Conservation (phyloP, 2,888 invertebrate genomes). For the Leptinotarsa rubiginosa region DNA sequence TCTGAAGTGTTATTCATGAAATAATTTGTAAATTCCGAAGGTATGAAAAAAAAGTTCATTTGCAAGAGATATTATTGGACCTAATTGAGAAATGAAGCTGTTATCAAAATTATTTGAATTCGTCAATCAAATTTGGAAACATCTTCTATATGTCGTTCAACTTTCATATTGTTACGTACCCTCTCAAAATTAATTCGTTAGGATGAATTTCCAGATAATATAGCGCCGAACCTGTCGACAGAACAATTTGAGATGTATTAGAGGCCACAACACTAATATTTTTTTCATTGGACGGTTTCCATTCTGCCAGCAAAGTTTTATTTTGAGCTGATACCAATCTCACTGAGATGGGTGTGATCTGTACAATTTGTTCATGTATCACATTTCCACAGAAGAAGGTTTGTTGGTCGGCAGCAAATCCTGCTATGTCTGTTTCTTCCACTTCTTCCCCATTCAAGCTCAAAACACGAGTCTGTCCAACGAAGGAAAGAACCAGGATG, state of each 20-base stretch:
- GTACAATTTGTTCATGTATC: constrained; percentile 78
- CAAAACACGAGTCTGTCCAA: constrained; percentile 94
- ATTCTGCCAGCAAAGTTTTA: constrained; percentile 76
- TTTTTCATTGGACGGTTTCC: constrained; percentile 77
- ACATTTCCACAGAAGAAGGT: constrained; percentile 96
- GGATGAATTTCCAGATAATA: constrained; percentile 82
- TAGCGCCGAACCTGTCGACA: constrained; percentile 89
- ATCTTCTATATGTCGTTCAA: background rate
- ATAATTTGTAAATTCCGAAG: no score
- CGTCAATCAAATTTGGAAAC: background rate
- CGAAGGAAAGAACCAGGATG: constrained; percentile 93
- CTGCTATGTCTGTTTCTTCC: constrained; percentile 94
- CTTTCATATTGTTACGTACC: constrained; percentile 59
- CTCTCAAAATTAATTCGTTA: constrained; percentile 73
- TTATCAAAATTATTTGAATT: no score
- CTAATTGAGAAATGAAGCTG: no score
- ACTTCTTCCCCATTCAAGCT: constrained; percentile 95
- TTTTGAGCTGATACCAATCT: constrained; percentile 77
- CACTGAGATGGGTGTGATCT: constrained; percentile 76
- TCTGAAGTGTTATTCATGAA: no score
- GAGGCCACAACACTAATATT: constrained; percentile 91
- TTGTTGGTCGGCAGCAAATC: constrained; percentile 91
- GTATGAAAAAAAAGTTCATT: no score
- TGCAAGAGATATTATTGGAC: no score
- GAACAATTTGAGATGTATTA: constrained; percentile 80